phyloP scores from a whole-genome alignment of 2,888 invertebrate genomes.

The Drosophila nigritarsus region DNA sequence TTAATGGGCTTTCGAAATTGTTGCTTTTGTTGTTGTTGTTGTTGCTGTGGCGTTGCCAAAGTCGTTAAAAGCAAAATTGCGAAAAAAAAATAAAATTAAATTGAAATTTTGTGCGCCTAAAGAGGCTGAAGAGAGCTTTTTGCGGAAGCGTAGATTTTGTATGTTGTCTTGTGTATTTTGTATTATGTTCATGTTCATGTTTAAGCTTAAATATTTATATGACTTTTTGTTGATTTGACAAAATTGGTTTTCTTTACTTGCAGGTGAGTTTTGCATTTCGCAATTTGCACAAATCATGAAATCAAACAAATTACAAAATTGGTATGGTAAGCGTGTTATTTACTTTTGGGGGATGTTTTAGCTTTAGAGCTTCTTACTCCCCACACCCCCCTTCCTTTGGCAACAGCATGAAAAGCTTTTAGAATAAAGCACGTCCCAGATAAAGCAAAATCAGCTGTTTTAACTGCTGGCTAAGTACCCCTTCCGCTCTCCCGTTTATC shows the following conservation, averaged over 20 bases:
- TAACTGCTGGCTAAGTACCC: conserved; percentile 9
- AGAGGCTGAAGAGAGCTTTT: conserved; percentile 36
- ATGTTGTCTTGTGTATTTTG: not conserved
- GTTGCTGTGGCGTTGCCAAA: conserved; percentile 57
- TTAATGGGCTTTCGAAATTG: conserved; percentile 65
- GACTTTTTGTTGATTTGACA: conserved; percentile 26
- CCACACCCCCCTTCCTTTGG: no score
- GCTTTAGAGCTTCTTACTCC: not conserved
- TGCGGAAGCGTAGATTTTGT: conserved; percentile 20
- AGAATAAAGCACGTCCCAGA: conserved; percentile 25
- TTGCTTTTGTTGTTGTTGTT: conserved; percentile 35
- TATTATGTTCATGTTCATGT: not conserved
- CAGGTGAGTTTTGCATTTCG: conserved; percentile 58
- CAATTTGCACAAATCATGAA: conserved; percentile 2
- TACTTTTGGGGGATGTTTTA: not conserved
- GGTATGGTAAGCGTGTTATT: conserved; percentile 48
- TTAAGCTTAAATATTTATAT: conserved; percentile 11
- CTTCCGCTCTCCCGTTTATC: not conserved
- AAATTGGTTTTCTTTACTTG: conserved; percentile 32
- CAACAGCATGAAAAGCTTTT: conserved; percentile 47
- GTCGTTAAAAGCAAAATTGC: conserved; percentile 57
- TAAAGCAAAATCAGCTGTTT: conserved; percentile 46
- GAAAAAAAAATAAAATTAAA: conserved; percentile 38
- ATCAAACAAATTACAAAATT: conserved; percentile 4
- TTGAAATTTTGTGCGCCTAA: conserved; percentile 17